These are phyloP conservation scores for Actinia tenebrosa DNA, from an alignment of 64 coral and sea anemone genomes.

Conservation along the genomic window DNA sequence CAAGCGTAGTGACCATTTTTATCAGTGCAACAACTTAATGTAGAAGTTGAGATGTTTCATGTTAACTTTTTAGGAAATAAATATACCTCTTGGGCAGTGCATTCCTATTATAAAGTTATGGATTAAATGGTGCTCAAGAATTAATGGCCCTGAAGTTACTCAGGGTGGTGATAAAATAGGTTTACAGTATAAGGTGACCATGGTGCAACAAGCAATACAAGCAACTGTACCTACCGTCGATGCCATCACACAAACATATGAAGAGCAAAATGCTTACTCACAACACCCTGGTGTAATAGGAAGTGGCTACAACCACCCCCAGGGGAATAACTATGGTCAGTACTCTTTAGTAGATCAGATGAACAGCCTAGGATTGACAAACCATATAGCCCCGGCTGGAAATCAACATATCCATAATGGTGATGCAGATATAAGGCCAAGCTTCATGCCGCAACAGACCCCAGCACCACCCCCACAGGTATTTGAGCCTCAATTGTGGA, in stretches of 20 bases:
- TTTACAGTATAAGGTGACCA: background rate
- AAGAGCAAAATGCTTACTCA: background rate
- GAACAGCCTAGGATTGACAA: conserved; percentile 2
- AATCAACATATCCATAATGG: background rate
- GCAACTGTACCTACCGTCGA: conserved; percentile 13
- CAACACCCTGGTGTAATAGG: conserved; percentile 1
- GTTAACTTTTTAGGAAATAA: conserved; percentile 51
- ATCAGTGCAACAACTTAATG: no score
- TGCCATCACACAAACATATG: conserved; percentile 6
- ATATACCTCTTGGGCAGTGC: conserved; percentile 74
- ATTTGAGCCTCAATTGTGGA: conserved; percentile 8
- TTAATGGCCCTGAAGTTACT: conserved; percentile 9
- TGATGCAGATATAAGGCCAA: background rate
- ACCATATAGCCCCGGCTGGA: background rate
- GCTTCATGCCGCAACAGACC: background rate
- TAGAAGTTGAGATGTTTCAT: background rate
- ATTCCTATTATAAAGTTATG: conserved; percentile 77
- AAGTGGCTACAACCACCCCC: background rate
- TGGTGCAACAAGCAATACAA: background rate
- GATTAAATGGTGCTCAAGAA: conserved; percentile 43
- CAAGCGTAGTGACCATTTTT: no score
- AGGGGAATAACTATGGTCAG: background rate
- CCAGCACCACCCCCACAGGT: conserved; percentile 12
- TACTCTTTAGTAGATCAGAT: conserved; percentile 2
- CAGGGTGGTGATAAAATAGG: background rate